Conservation (phyloP, 2,888 invertebrate genomes). For the Erannis defoliaria region DNA sequence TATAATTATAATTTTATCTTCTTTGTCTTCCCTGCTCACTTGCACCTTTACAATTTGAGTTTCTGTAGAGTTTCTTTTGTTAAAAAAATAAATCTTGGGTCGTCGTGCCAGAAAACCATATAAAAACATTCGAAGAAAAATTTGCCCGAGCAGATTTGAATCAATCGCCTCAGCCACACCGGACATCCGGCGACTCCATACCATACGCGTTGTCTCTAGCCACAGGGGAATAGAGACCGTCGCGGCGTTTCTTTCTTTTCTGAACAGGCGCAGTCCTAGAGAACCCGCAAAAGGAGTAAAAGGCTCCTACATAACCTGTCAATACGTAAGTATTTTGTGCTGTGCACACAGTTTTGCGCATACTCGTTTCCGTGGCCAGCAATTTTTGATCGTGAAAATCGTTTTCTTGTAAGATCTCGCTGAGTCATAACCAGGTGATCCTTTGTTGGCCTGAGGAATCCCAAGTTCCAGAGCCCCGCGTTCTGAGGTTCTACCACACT, state of each 20-base stretch:
- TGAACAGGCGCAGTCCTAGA: slow-evolving; percentile 86
- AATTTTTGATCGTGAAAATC: slow-evolving; percentile 50
- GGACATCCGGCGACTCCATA: slow-evolving; percentile 83
- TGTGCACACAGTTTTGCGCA: slow-evolving; percentile 60
- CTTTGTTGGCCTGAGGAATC: slow-evolving; percentile 51
- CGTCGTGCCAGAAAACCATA: slow-evolving; percentile 25
- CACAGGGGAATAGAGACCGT: slow-evolving; percentile 81
- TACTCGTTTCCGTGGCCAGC: slow-evolving; percentile 47
- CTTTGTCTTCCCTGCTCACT: slow-evolving; percentile 45
- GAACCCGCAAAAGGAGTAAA: slow-evolving; percentile 86
- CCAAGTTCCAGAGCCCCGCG: slow-evolving; percentile 47
- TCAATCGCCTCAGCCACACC: slow-evolving; percentile 63
- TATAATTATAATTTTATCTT: slow-evolving; percentile 39
- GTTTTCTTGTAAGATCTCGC: slow-evolving; percentile 51
- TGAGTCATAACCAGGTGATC: slow-evolving; percentile 62
- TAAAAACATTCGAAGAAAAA: slow-evolving; percentile 38
- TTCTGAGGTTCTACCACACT: slow-evolving; percentile 57
- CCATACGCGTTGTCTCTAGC: slow-evolving; percentile 84
- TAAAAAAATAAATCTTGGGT: slow-evolving; percentile 38
- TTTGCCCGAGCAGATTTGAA: slow-evolving; percentile 57
- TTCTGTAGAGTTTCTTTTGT: slow-evolving; percentile 43
- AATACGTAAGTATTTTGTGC: slow-evolving; percentile 83
- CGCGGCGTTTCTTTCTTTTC: slow-evolving; percentile 85
- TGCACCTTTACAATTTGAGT: slow-evolving; percentile 43
- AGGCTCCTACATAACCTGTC: slow-evolving; percentile 87